phyloP scores from a whole-genome alignment of 2,113 vertebrate species.

The Naja naja region DNA sequence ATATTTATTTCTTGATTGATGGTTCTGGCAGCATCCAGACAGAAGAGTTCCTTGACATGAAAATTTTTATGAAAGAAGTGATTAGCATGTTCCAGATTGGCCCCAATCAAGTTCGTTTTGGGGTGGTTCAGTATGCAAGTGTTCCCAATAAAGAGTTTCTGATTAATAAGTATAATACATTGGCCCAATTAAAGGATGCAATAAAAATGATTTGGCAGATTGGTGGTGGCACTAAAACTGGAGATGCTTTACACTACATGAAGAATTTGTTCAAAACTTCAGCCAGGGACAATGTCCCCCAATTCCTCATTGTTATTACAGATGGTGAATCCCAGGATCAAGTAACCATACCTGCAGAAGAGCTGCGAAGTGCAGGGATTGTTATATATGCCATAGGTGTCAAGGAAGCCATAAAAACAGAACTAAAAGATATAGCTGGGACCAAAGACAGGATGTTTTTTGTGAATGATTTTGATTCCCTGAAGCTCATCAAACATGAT shows the following conservation, averaged over 20 bases:
- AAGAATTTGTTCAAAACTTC: conserved; percentile 62
- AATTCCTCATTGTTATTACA: conserved; percentile 80
- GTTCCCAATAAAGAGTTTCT: conserved; percentile 63
- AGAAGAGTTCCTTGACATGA: conserved; percentile 76
- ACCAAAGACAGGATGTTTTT: conserved; percentile 70
- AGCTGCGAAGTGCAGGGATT: conserved; percentile 64
- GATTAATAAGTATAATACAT: conserved; percentile 56
- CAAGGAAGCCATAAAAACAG: conserved; percentile 50
- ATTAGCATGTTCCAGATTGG: conserved; percentile 72
- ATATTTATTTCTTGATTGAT: conserved; percentile 86
- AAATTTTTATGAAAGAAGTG: conserved; percentile 76
- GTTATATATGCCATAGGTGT: conserved; percentile 79
- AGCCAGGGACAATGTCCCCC: conserved; percentile 43
- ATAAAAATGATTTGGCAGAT: conserved; percentile 63
- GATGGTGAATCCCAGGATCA: conserved; percentile 74
- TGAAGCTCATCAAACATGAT: conserved; percentile 73
- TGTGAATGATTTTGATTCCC: conserved; percentile 77
- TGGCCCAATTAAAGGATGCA: conserved; percentile 63
- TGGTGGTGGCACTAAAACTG: conserved; percentile 71
- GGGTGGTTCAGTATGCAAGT: conserved; percentile 74
- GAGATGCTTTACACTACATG: conserved; percentile 74
- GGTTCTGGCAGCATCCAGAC: conserved; percentile 75
- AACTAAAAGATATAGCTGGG: conserved; percentile 74
- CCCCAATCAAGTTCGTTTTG: conserved; percentile 71
- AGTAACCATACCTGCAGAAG: conserved; percentile 67